A percentile compares a stretch with the other conserved stretches of the same genome.
phyloP scores from a whole-genome alignment of 2,797 vertebrate genomes.

The Bovichtus variegatus region DNA sequence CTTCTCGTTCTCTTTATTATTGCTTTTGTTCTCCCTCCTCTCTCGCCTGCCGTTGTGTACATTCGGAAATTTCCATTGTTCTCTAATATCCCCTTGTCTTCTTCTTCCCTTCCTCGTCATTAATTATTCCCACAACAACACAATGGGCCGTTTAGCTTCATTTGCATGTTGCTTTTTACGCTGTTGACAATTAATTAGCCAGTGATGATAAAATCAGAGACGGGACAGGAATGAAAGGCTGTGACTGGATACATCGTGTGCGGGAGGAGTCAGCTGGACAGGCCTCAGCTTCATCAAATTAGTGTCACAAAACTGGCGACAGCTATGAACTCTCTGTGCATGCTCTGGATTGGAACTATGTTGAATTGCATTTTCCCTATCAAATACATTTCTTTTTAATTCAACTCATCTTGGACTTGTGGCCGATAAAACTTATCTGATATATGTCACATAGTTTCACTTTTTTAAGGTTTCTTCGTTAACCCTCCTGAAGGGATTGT shows the following conservation, averaged over 20 bases:
- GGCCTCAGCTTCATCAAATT: background rate
- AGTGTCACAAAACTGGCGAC: background rate
- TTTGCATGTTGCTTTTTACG: conserved; percentile 41
- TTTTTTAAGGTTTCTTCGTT: background rate
- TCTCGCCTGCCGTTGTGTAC: conserved; percentile 32
- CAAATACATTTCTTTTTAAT: no score
- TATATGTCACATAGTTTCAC: no score
- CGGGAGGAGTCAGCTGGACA: background rate
- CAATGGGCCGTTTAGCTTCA: conserved; percentile 24
- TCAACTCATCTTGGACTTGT: no score
- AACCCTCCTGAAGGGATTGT: background rate
- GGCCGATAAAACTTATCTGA: background rate
- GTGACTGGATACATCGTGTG: background rate
- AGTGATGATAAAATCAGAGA: conserved; percentile 31
- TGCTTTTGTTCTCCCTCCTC: conserved; percentile 62
- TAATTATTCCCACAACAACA: conserved; percentile 31
- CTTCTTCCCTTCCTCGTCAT: conserved; percentile 31
- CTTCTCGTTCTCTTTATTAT: conserved; percentile 38
- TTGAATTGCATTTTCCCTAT: no score
- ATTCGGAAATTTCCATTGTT: conserved; percentile 46
- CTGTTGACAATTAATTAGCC: conserved; percentile 60
- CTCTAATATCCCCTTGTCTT: conserved; percentile 36
- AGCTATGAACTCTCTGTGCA: no score
- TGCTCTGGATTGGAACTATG: no score
- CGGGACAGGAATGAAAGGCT: conserved; percentile 9